These are phyloP conservation scores for Chalcis sispes DNA, from an alignment of 2,888 invertebrate species.

Conservation along the genomic window DNA sequence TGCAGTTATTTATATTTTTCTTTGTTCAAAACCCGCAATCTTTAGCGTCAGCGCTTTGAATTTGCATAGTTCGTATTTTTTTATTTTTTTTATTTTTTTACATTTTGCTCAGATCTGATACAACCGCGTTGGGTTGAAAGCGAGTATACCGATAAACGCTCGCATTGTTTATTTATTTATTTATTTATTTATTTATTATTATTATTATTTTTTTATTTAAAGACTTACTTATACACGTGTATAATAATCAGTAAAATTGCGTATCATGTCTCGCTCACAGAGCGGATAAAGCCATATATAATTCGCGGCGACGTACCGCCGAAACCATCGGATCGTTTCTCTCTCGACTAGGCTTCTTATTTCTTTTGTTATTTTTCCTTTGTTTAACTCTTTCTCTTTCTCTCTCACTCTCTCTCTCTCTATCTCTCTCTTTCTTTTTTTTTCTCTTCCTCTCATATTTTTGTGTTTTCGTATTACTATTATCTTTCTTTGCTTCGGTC, in stretches of 20 bases:
- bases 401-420: too few species aligned
- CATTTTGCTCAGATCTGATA: conserved; percentile 20
- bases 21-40: too few species aligned
- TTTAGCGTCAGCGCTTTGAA: too few species aligned
- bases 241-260: conserved; percentile 29
- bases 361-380: conserved; percentile 11
- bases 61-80: neutral
- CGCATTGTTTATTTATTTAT: neutral
- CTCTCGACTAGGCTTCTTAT: conserved; percentile 32
- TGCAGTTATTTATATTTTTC: too few species aligned
- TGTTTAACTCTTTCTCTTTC: conserved; percentile 5
- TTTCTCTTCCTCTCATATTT: too few species aligned
- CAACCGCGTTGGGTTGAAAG: too few species aligned
- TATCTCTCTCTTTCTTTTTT: too few species aligned
- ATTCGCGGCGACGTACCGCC: conserved; percentile 12
- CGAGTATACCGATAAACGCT: conserved; percentile 1
- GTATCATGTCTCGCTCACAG: conserved; percentile 29
- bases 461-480: too few species aligned
- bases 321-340: conserved; percentile 22
- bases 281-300: conserved; percentile 29
- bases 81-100: conserved; percentile 3
- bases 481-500: too few species aligned
- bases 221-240: conserved; percentile 19
- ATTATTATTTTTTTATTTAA: conserved; percentile 2
- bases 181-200: neutral